These are phyloP conservation scores for Picathartes gymnocephalus DNA, from an alignment of 2,113 vertebrate genomes.

Conservation along the genomic window DNA sequence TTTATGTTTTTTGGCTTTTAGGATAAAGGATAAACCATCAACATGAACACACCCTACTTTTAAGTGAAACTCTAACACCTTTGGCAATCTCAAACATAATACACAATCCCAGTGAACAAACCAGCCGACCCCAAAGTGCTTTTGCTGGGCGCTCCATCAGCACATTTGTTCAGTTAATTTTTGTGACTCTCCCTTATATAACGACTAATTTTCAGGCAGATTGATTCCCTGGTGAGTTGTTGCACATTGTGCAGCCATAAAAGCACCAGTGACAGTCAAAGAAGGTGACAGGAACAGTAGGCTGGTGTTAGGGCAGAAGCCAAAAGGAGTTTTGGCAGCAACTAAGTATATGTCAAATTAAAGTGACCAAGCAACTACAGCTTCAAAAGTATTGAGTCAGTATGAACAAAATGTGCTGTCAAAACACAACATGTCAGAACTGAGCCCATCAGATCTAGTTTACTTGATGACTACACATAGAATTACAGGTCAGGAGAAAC, in stretches of 20 bases:
- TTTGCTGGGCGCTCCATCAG: background rate
- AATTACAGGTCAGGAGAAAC: constrained; percentile 52
- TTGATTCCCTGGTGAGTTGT: constrained; percentile 43
- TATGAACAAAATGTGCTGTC: constrained; percentile 59
- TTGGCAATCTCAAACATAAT: background rate
- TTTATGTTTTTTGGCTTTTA: background rate
- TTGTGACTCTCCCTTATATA: constrained; percentile 5
- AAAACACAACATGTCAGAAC: constrained; percentile 56
- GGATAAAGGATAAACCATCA: background rate
- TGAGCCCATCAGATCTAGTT: constrained; percentile 37
- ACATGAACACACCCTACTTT: background rate
- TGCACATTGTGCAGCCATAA: constrained; percentile 54
- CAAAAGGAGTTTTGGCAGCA: constrained; percentile 62
- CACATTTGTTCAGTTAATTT: constrained; percentile 14
- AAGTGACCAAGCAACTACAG: constrained; percentile 57
- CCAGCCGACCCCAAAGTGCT: background rate
- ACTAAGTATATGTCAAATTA: constrained; percentile 18
- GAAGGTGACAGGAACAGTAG: constrained; percentile 56
- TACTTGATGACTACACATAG: constrained; percentile 40
- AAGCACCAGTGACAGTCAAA: constrained; percentile 39
- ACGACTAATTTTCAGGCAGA: constrained; percentile 30
- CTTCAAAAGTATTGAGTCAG: constrained; percentile 60
- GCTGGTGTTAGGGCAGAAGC: constrained; percentile 53
- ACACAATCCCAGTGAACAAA: background rate
- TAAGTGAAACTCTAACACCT: background rate